Evolutionary conservation across 2,797 vertebrate species (phyloP).

Genomic region (Luscinia megarhynchos): DNA sequence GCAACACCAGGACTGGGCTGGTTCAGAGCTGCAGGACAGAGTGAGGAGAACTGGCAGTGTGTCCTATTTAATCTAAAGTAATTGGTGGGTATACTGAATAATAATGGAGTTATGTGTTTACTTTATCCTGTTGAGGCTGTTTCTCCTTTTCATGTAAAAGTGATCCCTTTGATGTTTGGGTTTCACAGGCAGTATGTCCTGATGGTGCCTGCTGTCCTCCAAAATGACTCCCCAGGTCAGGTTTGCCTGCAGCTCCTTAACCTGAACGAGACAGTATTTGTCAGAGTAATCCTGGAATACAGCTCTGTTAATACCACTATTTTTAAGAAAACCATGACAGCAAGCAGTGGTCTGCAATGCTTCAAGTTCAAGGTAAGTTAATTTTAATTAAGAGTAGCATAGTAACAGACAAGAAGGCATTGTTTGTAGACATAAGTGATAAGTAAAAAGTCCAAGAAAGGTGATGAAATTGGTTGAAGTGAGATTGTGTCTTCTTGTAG

Average conservation of each 20-base stretch:
- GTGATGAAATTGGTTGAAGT: neutral
- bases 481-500: neutral
- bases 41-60: neutral
- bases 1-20: neutral
- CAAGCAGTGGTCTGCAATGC: slow-evolving; percentile 58
- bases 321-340: slow-evolving; percentile 49
- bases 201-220: slow-evolving; percentile 71
- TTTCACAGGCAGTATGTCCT: slow-evolving; percentile 71
- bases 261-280: slow-evolving; percentile 45
- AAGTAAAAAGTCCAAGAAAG: neutral
- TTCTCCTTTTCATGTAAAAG: neutral
- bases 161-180: neutral
- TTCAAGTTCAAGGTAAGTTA: slow-evolving; percentile 65
- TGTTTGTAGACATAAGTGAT: neutral
- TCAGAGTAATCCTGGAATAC: slow-evolving; percentile 66
- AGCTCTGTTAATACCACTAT: slow-evolving; percentile 57
- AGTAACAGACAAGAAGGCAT: neutral
- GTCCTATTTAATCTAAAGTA: neutral
- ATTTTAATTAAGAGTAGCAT: neutral
- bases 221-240: slow-evolving; percentile 55
- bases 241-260: slow-evolving; percentile 73
- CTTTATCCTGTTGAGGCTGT: neutral
- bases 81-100: neutral
- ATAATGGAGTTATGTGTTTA: neutral
- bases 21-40: neutral